Conservation (phyloP, 2,797 vertebrate species). For the Distichodus sexfasciatus region DNA sequence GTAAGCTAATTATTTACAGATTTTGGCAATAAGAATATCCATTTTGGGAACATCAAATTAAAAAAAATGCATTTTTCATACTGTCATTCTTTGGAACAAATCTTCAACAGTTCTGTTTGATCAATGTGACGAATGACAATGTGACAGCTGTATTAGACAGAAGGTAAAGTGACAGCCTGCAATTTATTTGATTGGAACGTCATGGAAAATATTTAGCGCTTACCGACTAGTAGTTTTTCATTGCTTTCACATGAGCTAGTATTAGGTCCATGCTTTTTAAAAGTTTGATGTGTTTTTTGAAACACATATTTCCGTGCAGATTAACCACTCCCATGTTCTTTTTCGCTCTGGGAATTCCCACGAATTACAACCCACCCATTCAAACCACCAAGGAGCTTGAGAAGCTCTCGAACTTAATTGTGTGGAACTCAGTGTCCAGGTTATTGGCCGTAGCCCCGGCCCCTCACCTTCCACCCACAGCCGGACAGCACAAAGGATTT, state of each 20-base stretch:
- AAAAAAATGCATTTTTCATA: background rate
- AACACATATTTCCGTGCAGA: background rate
- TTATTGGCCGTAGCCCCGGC: slow-evolving; percentile 2
- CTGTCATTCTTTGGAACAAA: background rate
- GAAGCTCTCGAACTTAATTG: slow-evolving; percentile 19
- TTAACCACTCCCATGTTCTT: background rate
- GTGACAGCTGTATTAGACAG: background rate
- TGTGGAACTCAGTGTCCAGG: slow-evolving; percentile 19
- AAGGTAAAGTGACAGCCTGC: background rate
- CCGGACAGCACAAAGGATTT: slow-evolving; percentile 33
- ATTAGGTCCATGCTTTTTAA: background rate
- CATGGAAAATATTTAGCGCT: background rate
- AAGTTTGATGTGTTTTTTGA: background rate
- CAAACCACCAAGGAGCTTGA: background rate
- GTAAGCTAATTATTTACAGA: slow-evolving; percentile 5
- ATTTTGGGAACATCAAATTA: background rate
- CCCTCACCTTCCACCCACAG: slow-evolving; percentile 46
- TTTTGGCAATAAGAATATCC: background rate
- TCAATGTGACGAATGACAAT: background rate
- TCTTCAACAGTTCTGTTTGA: background rate
- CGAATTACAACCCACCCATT: background rate
- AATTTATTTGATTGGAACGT: no score
- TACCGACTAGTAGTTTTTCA: no score
- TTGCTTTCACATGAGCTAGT: background rate
- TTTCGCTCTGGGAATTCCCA: background rate